phyloP scores from a whole-genome alignment of 2,888 invertebrate species.

The Melolontha melolontha region DNA sequence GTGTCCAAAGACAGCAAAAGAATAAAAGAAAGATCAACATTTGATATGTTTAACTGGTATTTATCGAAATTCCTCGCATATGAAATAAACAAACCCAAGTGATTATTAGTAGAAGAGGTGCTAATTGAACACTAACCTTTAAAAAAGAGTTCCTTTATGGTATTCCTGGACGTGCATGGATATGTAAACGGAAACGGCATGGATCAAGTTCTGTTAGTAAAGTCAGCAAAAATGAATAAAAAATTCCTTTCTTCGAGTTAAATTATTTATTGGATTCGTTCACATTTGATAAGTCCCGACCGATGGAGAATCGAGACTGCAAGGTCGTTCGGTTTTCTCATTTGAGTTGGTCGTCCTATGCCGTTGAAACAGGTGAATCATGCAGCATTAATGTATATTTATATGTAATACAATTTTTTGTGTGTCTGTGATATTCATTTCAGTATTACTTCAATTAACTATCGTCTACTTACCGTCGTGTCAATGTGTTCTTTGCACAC shows the following conservation, averaged over 20 bases:
- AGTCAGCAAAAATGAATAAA: neutral
- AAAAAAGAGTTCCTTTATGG: constrained; percentile 42
- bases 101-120: constrained; percentile 45
- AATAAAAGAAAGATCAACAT: too few relatives aligned
- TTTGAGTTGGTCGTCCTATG: constrained; percentile 17
- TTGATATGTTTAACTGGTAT: constrained; percentile 3
- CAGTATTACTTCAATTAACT: too few relatives aligned
- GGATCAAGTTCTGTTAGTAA: constrained; percentile 37
- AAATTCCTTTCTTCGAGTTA: neutral
- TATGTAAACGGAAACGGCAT: constrained; percentile 41
- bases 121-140: constrained; percentile 45
- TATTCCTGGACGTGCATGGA: constrained; percentile 30
- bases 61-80: constrained; percentile 40
- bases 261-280: constrained; percentile 7
- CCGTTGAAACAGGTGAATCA: constrained; percentile 17
- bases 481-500: too few relatives aligned
- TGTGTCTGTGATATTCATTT: too few relatives aligned
- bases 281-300: constrained; percentile 9
- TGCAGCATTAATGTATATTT: neutral
- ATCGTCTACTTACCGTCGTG: too few relatives aligned
- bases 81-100: constrained; percentile 38
- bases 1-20: too few relatives aligned
- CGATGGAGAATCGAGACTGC: constrained; percentile 15
- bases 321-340: constrained; percentile 24
- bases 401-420: too few relatives aligned